These are phyloP conservation scores for Plecturocebus donacophilus DNA, from an alignment of 2,113 vertebrate species.

Conservation along the genomic window DNA sequence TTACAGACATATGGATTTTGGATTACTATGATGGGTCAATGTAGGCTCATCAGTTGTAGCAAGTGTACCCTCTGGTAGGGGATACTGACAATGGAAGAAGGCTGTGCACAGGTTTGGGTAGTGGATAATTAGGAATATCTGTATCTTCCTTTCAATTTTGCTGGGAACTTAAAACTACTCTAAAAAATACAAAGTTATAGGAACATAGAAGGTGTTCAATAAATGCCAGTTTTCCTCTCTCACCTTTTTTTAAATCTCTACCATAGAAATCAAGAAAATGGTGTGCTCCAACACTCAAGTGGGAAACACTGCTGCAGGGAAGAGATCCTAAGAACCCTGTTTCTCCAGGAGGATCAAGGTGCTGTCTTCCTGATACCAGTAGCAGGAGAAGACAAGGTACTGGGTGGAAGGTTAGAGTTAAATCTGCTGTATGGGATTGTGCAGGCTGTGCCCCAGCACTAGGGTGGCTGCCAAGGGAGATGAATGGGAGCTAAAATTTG, in stretches of 20 bases:
- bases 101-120: too few relatives aligned
- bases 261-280: background rate
- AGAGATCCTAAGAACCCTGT: background rate
- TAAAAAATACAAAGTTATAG: background rate
- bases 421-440: background rate
- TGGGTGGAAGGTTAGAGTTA: too few relatives aligned
- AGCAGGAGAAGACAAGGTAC: background rate
- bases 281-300: background rate
- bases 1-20: background rate
- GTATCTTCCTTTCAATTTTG: background rate
- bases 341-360: background rate
- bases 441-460: too few relatives aligned
- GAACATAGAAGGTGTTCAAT: background rate
- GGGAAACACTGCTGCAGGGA: background rate
- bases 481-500: background rate
- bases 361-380: background rate
- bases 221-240: background rate
- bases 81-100: background rate
- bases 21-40: background rate
- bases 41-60: background rate
- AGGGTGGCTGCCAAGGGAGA: background rate
- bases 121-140: background rate
- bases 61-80: background rate
- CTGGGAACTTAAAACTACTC: background rate
- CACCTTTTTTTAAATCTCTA: background rate